Conservation (phyloP, 2,888 invertebrate species). For the Mantis religiosa region DNA sequence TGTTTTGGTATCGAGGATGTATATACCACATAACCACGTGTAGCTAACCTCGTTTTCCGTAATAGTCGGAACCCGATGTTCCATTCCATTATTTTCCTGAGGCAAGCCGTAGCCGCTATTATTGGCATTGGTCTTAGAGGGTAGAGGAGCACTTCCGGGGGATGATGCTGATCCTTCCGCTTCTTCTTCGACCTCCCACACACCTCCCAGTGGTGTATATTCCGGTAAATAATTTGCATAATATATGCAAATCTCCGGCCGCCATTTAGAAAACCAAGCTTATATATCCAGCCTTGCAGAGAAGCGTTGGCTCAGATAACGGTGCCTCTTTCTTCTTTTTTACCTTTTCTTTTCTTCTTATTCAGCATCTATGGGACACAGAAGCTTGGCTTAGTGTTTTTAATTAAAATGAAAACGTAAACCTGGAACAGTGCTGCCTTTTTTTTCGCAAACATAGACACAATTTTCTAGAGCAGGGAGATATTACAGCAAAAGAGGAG, state of each 20-base stretch:
- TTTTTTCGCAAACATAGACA: neutral
- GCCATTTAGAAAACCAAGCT: constrained; percentile 4
- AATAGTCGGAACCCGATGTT: neutral
- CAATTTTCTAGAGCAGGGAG: neutral
- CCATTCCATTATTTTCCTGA: neutral
- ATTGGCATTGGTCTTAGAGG: neutral
- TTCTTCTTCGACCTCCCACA: neutral
- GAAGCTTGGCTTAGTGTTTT: neutral
- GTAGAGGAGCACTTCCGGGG: neutral
- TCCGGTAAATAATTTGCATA: constrained; percentile 14
- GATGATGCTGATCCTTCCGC: neutral
- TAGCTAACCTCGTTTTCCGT: neutral
- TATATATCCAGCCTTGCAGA: neutral
- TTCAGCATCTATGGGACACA: neutral
- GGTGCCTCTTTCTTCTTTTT: neutral
- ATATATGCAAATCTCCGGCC: constrained; percentile 8
- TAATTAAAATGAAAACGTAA: neutral
- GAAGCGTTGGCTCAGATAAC: neutral
- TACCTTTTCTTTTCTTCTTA: neutral
- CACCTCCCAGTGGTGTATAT: neutral
- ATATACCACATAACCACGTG: neutral
- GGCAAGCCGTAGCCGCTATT: neutral
- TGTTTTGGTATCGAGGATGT: neutral
- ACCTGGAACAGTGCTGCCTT: neutral
- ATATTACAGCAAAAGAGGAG: neutral